Base-by-base conservation (phyloP, 2,888 invertebrate species). In the Nomada flava region DNA sequence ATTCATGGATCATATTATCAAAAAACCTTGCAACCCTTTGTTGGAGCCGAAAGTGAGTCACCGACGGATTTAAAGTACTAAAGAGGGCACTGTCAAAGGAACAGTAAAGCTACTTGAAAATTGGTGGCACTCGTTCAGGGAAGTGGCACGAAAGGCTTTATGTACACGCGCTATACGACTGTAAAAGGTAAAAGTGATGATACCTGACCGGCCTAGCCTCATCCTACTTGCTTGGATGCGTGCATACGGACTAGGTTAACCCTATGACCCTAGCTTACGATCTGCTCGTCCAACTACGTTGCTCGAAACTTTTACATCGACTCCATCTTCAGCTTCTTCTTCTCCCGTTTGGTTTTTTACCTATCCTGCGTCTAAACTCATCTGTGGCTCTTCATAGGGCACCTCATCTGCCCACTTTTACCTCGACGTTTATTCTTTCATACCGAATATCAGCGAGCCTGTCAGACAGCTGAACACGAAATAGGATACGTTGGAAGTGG, bases 171-270 rank as follows among this genome's bases (percentile, higher is more conserved):
- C 62, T n/a, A 42, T 44, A 72, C 78, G 76, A 77, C 78, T 88
- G 86, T 84, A 86, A 88, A 80, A 80, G 74, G 79, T 67, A 75
- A 80, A 83, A 73, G 70, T 81, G 83, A 86, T 68, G 89, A 83
- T 88, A 82, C 76, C 75, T 82, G 82, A 83, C 79, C 85, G 75
- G 71, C 47, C 72, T 65, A 81, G 80, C 75, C 83, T 82, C 84
- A 64, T 79, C 76, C 82, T 62, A 57, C 83, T 89, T 79, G 70
- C 82, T 77, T 81, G 82, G 82, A 86, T 86, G 88, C 88, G 86
- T 88, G 86, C 84, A 88, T 86, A 69, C 89, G 62, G 88, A 83
- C 87, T 82, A 79, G 83, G 84, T 87, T 89, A 89, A 89, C 89
- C 89, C 82, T 72, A 76, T 83, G 88, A 85, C 89, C 89, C 65